These are phyloP conservation scores for Teleogryllus occipitalis DNA, from an alignment of 1,140 invertebrate genomes.

Conservation along the genomic window DNA sequence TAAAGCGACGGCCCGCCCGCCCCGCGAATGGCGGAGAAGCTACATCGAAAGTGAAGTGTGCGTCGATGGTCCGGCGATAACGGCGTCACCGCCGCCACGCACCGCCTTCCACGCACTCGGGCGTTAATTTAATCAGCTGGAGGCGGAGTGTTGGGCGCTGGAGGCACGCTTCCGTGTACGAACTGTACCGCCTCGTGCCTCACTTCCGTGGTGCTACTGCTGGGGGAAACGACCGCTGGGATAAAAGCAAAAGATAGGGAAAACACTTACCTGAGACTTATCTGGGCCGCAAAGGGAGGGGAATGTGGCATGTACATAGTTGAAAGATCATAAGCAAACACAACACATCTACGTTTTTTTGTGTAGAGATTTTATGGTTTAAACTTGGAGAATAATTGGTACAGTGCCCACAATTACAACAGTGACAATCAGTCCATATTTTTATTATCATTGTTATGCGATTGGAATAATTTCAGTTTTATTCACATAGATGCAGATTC, in stretches of 20 bases:
- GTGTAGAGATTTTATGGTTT: slow-evolving; percentile 1
- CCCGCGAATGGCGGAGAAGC: too few relatives aligned
- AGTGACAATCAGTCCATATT: neutral
- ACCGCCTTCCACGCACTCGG: too few relatives aligned
- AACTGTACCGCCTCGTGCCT: too few relatives aligned
- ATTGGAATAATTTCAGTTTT: neutral
- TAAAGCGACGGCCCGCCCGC: too few relatives aligned
- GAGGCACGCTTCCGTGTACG: too few relatives aligned
- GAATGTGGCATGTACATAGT: neutral
- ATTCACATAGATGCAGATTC: neutral
- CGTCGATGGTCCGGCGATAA: too few relatives aligned
- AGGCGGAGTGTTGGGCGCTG: too few relatives aligned
- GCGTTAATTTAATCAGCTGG: too few relatives aligned
- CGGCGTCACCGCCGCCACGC: too few relatives aligned
- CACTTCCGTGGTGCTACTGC: too few relatives aligned
- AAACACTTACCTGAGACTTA: neutral
- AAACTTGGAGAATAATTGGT: neutral
- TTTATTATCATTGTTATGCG: neutral
- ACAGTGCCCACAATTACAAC: slow-evolving; percentile 3
- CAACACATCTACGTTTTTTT: neutral
- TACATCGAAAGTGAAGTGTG: too few relatives aligned
- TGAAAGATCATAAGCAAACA: neutral
- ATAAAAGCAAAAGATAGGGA: neutral
- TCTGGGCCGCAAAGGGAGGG: neutral
- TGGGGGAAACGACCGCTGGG: too few relatives aligned